These are phyloP conservation scores for Excalfactoria chinensis DNA, from an alignment of 2,113 vertebrate genomes.

Conservation along the genomic window DNA sequence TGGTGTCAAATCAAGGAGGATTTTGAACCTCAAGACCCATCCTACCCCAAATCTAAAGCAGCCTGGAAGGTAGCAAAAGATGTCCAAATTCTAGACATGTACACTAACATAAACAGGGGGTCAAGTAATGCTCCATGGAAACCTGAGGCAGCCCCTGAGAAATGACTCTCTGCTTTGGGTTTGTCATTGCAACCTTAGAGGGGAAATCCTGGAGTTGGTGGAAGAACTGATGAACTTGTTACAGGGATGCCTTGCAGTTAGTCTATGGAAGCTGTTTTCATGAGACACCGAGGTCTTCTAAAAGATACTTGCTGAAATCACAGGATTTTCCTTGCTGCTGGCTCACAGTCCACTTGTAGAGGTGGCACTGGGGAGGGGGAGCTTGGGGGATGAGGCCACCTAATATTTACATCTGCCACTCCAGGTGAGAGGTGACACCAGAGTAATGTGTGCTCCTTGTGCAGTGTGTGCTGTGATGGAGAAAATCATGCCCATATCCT, in stretches of 20 bases:
- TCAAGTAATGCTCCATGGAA: background rate
- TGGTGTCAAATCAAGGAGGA: accelerated
- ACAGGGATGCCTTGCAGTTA: background rate
- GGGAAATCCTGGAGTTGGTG: background rate
- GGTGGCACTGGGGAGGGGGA: background rate
- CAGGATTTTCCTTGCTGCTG: accelerated
- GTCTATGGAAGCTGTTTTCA: accelerated
- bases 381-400: background rate
- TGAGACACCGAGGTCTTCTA: background rate
- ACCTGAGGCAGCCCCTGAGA: background rate
- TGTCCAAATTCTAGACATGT: accelerated
- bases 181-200: background rate
- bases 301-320: background rate
- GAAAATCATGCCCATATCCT: background rate
- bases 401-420: background rate
- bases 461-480: background rate
- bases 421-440: background rate
- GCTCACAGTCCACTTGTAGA: accelerated
- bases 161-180: background rate
- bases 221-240: no score
- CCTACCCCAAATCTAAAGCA: background rate
- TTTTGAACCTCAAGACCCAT: background rate
- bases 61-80: background rate
- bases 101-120: background rate
- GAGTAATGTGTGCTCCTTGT: background rate